phyloP scores from a whole-genome alignment of 2,888 invertebrate genomes.

The Pterostichus madidus region DNA sequence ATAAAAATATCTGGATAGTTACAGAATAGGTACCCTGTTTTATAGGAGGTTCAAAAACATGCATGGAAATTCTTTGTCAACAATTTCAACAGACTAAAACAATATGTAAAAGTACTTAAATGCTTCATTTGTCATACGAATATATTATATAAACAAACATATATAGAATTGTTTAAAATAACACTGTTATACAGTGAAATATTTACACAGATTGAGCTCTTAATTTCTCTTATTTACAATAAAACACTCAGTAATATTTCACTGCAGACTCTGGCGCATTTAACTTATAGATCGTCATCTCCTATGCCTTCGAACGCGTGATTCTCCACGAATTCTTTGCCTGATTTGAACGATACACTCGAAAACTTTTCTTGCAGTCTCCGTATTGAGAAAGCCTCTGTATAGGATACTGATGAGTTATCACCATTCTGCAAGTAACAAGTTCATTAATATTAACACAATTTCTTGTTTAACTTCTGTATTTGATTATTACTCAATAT shows the following conservation, averaged over 20 bases:
- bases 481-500: no score
- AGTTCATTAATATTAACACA: background rate
- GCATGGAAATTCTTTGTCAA: conserved; percentile 33
- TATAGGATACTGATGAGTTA: conserved; percentile 74
- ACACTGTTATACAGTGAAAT: conserved; percentile 66
- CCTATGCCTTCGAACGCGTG: conserved; percentile 97
- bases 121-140: conserved; percentile 1
- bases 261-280: background rate
- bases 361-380: conserved; percentile 86
- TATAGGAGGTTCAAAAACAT: conserved; percentile 51
- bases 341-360: conserved; percentile 85
- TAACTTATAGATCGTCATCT: conserved; percentile 90
- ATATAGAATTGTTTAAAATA: conserved; percentile 53
- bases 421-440: conserved; percentile 80
- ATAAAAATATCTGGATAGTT: background rate
- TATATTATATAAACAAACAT: conserved; percentile 40
- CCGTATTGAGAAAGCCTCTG: conserved; percentile 87
- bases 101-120: conserved; percentile 40
- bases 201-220: conserved; percentile 69
- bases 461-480: no score
- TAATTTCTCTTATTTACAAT: conserved; percentile 70
- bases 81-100: conserved; percentile 37
- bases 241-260: conserved; percentile 65
- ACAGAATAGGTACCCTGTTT: conserved; percentile 18
- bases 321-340: conserved; percentile 89